A percentile compares a stretch with the other conserved stretches of the same genome.
phyloP scores from a whole-genome alignment of 2,797 vertebrate genomes.

The Myripristis murdjan region DNA sequence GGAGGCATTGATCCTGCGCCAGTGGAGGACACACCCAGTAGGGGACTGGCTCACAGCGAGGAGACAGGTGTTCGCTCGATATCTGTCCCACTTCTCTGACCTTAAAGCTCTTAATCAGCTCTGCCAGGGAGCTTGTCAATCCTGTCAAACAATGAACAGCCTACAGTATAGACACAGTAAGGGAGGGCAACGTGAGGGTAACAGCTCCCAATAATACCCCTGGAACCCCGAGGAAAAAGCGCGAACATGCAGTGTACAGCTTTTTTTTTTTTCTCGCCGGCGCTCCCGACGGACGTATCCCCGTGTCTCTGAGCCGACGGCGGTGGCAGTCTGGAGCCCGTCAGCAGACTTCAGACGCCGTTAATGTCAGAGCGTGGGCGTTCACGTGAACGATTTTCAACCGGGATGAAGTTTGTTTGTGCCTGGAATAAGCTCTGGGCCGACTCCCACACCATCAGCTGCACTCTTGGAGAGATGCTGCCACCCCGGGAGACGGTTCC shows the following conservation, averaged over 20 bases:
- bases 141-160: conserved; percentile 83
- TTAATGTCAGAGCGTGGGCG: conserved; percentile 60
- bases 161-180: conserved; percentile 60
- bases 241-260: conserved; percentile 27
- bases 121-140: conserved; percentile 86
- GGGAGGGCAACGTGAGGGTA: conserved; percentile 56
- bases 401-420: conserved; percentile 44
- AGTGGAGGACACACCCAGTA: conserved; percentile 76
- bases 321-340: conserved; percentile 33
- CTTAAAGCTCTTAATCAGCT: conserved; percentile 90
- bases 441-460: conserved; percentile 19
- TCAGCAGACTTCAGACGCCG: conserved; percentile 64
- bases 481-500: conserved; percentile 17
- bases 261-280: conserved; percentile 47
- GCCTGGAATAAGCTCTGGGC: conserved; percentile 28
- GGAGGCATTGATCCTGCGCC: conserved; percentile 79
- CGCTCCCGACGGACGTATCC: conserved; percentile 42
- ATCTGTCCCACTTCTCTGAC: conserved; percentile 86
- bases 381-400: conserved; percentile 47
- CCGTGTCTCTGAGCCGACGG: conserved; percentile 12
- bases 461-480: conserved; percentile 3
- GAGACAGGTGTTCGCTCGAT: conserved; percentile 86
- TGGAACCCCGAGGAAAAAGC: conserved; percentile 38
- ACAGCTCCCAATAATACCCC: conserved; percentile 66
- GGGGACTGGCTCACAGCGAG: conserved; percentile 68